Percentiles rank a stretch among this genome's conserved stretches.
Evolutionary conservation across 2,888 invertebrate species (phyloP).

Genomic region (Andrena minutula): DNA sequence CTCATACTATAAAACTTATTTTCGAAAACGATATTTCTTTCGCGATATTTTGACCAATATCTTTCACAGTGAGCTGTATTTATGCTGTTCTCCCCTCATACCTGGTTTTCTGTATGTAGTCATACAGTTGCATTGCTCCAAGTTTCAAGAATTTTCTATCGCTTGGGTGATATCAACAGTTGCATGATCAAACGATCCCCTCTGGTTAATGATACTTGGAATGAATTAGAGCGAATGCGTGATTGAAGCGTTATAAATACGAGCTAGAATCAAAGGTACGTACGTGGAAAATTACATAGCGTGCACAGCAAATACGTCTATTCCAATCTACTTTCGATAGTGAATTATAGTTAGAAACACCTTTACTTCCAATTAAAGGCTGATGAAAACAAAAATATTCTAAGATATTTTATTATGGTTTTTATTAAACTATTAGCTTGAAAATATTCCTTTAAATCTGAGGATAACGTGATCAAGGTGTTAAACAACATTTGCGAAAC

Average conservation of each 20-base stretch:
- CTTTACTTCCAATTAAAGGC: conserved; percentile 7
- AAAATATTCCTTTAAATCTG: too few relatives aligned
- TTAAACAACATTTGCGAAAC: too few relatives aligned
- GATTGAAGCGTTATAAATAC: conserved; percentile 46
- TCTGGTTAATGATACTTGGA: conserved; percentile 61
- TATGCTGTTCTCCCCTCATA: too few relatives aligned
- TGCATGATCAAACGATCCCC: conserved; percentile 60
- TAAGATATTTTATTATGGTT: background rate
- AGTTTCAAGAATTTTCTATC: too few relatives aligned
- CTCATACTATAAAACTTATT: too few relatives aligned
- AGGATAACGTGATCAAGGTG: too few relatives aligned
- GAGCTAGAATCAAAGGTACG: conserved; percentile 48
- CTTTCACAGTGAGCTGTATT: too few relatives aligned
- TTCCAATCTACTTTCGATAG: conserved; percentile 50
- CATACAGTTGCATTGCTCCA: background rate
- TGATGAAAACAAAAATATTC: background rate
- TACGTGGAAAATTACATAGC: conserved; percentile 51
- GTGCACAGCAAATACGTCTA: conserved; percentile 30
- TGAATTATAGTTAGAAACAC: conserved; percentile 42
- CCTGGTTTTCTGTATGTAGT: too few relatives aligned
- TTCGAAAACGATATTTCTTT: too few relatives aligned
- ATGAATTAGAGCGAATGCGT: conserved; percentile 54
- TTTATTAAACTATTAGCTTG: too few relatives aligned
- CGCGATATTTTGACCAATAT: too few relatives aligned
- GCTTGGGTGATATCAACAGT: conserved; percentile 46